phyloP scores from a whole-genome alignment of 2,888 invertebrate genomes.

The Pharmacophagus antenor region DNA sequence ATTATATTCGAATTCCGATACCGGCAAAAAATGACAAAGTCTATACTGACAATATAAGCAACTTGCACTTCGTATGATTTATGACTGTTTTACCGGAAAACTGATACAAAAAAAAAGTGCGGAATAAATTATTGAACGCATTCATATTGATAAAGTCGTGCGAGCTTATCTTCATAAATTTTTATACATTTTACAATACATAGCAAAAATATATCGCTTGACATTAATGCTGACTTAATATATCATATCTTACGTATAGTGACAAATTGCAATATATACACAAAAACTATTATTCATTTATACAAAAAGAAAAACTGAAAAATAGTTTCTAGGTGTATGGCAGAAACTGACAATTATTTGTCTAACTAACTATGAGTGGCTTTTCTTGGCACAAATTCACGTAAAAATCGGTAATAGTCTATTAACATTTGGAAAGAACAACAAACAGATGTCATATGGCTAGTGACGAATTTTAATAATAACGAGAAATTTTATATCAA shows the following conservation, averaged over 20 bases:
- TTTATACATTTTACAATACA: not conserved
- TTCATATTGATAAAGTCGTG: conserved; percentile 9
- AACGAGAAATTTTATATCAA: conserved; percentile 9
- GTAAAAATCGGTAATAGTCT: not conserved
- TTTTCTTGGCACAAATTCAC: not conserved
- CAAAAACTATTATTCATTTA: not conserved
- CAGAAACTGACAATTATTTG: too few relatives aligned
- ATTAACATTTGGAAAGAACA: not conserved
- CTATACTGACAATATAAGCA: conserved; percentile 1
- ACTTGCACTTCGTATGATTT: conserved; percentile 27
- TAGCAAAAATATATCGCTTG: not conserved
- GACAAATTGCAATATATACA: too few relatives aligned
- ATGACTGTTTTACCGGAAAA: conserved; percentile 4
- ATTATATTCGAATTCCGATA: conserved; percentile 21
- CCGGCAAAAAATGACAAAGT: conserved; percentile 22
- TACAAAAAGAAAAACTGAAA: too few relatives aligned
- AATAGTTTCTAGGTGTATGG: too few relatives aligned
- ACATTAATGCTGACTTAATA: not conserved
- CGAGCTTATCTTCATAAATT: conserved; percentile 14
- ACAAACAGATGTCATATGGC: not conserved
- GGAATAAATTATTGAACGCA: conserved; percentile 11
- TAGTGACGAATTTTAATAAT: not conserved
- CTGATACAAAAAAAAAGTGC: conserved; percentile 19
- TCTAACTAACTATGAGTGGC: too few relatives aligned
- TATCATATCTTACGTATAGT: too few relatives aligned